phyloP scores from a whole-genome alignment of 2,113 vertebrate species.

The Gymnarchus niloticus region DNA sequence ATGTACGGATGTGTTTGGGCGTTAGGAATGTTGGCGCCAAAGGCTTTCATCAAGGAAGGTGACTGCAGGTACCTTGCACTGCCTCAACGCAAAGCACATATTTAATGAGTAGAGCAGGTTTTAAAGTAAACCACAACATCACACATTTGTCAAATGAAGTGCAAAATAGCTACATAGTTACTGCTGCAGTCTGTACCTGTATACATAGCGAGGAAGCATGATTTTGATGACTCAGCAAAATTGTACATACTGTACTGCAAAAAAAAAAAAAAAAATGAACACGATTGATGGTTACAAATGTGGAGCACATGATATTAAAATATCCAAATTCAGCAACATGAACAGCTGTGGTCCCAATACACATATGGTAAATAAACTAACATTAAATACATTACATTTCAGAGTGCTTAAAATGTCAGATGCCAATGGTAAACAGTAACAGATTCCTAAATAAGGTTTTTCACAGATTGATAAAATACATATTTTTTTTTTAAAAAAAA shows the following conservation, averaged over 20 bases:
- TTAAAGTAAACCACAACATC: constrained; percentile 39
- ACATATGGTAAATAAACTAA: constrained; percentile 20
- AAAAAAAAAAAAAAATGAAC: constrained; percentile 55
- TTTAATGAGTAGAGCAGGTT: constrained; percentile 21
- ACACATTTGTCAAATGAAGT: constrained; percentile 68
- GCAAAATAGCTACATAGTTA: constrained; percentile 77
- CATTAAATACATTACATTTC: constrained; percentile 14
- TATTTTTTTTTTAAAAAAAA: constrained; percentile 2
- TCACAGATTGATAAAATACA: neutral
- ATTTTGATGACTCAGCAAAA: constrained; percentile 78
- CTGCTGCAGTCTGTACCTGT: constrained; percentile 72
- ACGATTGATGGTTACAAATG: constrained; percentile 38
- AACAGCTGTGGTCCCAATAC: constrained; percentile 38
- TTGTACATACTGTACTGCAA: constrained; percentile 76
- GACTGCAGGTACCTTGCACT: neutral
- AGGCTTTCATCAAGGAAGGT: neutral
- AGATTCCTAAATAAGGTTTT: neutral
- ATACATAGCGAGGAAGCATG: constrained; percentile 66
- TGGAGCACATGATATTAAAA: constrained; percentile 6
- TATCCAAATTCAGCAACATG: neutral
- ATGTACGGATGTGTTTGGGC: too few species aligned
- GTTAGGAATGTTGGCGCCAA: too few species aligned
- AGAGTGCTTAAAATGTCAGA: neutral
- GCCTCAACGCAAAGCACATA: neutral
- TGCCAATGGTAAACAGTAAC: neutral